These are phyloP conservation scores for Catagonus wagneri DNA, from an alignment of 2,113 vertebrate genomes.

Conservation along the genomic window DNA sequence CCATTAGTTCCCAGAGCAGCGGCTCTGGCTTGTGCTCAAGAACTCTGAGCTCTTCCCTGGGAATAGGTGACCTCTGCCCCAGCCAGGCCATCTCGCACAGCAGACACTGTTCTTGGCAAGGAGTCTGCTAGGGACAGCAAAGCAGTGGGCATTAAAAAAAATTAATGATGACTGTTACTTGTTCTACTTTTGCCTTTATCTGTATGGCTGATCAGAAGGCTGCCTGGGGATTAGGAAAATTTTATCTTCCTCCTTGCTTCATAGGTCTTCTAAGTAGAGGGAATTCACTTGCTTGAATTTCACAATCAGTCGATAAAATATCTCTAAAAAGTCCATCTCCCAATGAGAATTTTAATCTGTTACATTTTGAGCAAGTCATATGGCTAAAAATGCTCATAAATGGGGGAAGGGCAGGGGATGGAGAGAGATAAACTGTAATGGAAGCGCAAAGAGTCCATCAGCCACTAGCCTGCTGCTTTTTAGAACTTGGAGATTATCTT, in stretches of 20 bases:
- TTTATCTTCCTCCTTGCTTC: not conserved
- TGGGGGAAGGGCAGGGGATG: not conserved
- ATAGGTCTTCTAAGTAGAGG: not conserved
- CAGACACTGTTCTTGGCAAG: not conserved
- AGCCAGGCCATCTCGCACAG: not conserved
- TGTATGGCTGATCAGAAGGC: conserved; percentile 27
- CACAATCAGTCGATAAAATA: conserved; percentile 18
- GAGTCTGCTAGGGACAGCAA: not conserved
- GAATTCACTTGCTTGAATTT: conserved; percentile 51
- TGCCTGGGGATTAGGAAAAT: conserved; percentile 1
- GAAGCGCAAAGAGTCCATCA: conserved; percentile 27
- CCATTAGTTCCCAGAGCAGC: not conserved
- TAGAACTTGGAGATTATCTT: conserved; percentile 65
- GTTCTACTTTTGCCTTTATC: not conserved
- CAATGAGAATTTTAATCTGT: not conserved
- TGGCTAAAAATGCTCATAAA: conserved; percentile 44
- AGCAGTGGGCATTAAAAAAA: not conserved
- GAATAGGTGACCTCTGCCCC: not conserved
- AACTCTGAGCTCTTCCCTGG: not conserved
- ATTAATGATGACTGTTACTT: not conserved
- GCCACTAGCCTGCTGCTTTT: conserved; percentile 8
- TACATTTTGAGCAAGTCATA: not conserved
- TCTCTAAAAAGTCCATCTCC: conserved; percentile 42
- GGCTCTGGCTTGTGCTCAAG: conserved; percentile 8
- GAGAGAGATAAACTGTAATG: conserved; percentile 30